Evolutionary conservation across 37 sponge, comb jelly and placozoan genomes (phyloP).

Genomic region (Mnemiopsis leidyi): DNA sequence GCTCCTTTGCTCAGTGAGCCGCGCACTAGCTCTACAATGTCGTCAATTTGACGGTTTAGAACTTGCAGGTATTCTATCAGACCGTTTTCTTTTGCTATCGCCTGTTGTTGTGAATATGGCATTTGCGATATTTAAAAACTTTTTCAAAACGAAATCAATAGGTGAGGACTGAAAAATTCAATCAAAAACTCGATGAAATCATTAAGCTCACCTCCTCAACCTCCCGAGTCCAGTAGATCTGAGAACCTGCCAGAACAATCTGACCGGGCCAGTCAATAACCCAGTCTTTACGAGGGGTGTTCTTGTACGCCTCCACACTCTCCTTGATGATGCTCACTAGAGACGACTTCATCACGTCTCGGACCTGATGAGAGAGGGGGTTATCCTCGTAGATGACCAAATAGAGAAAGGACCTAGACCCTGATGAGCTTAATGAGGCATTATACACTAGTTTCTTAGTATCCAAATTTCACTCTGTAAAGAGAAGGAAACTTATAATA

Average conservation of each 20-base stretch:
- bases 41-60: slow-evolving; percentile 86
- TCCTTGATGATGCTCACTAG: slow-evolving; percentile 79
- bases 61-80: slow-evolving; percentile 79
- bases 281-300: slow-evolving; percentile 77
- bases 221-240: slow-evolving; percentile 92
- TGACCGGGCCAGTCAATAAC: slow-evolving; percentile 98
- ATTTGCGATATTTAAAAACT: too few species aligned
- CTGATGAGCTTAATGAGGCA: too few species aligned
- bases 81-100: slow-evolving; percentile 11
- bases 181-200: too few species aligned
- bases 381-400: too few species aligned
- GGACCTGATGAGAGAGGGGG: slow-evolving; percentile 48
- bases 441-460: too few species aligned
- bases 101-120: neutral
- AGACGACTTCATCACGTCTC: slow-evolving; percentile 82
- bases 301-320: slow-evolving; percentile 79
- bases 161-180: too few species aligned
- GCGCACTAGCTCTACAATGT: slow-evolving; percentile 91
- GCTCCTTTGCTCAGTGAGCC: slow-evolving; percentile 90
- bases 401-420: too few species aligned
- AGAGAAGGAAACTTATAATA: too few species aligned
- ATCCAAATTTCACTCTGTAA: too few species aligned
- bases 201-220: slow-evolving; percentile 79
- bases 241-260: slow-evolving; percentile 83
- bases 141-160: too few species aligned